These are phyloP conservation scores for Scrobipalpa atriplicella DNA, from an alignment of 2,888 invertebrate genomes.

Conservation along the genomic window DNA sequence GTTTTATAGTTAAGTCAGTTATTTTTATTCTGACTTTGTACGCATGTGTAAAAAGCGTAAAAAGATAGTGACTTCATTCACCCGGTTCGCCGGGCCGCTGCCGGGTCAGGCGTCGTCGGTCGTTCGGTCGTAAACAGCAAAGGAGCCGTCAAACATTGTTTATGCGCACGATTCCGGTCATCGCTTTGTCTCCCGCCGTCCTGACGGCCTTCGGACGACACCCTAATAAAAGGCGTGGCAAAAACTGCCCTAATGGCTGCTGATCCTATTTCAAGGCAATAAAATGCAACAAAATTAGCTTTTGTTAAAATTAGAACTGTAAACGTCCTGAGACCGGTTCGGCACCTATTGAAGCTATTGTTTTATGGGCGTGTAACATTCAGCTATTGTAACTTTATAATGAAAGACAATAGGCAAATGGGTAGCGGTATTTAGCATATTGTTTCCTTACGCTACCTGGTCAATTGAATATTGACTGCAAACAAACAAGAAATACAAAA, in stretches of 20 bases:
- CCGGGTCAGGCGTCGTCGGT: neutral
- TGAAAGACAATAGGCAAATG: conserved; percentile 40
- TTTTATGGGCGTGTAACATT: conserved; percentile 65
- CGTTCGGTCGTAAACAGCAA: conserved; percentile 65
- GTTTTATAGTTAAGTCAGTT: too few relatives aligned
- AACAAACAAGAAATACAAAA: conserved; percentile 15
- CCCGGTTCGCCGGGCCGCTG: neutral
- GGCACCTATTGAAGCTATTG: conserved; percentile 57
- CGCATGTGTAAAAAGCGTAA: neutral
- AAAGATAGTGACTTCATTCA: conserved; percentile 15
- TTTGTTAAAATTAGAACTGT: conserved; percentile 73
- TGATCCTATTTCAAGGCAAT: conserved; percentile 79
- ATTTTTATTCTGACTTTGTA: neutral
- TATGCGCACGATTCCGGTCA: conserved; percentile 75
- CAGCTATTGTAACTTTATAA: conserved; percentile 52
- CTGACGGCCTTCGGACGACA: conserved; percentile 77
- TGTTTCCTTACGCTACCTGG: conserved; percentile 19
- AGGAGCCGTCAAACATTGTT: conserved; percentile 78
- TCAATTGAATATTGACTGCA: neutral
- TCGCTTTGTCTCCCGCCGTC: conserved; percentile 66
- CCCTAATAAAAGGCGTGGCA: conserved; percentile 81
- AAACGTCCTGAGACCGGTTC: conserved; percentile 60
- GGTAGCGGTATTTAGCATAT: conserved; percentile 37
- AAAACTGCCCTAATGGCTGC: conserved; percentile 76
- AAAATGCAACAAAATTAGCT: conserved; percentile 82